Percentiles rank a stretch among this genome's conserved stretches.
Evolutionary conservation across 1,140 invertebrate species (phyloP).

Genomic region (Amyelois transitella): DNA sequence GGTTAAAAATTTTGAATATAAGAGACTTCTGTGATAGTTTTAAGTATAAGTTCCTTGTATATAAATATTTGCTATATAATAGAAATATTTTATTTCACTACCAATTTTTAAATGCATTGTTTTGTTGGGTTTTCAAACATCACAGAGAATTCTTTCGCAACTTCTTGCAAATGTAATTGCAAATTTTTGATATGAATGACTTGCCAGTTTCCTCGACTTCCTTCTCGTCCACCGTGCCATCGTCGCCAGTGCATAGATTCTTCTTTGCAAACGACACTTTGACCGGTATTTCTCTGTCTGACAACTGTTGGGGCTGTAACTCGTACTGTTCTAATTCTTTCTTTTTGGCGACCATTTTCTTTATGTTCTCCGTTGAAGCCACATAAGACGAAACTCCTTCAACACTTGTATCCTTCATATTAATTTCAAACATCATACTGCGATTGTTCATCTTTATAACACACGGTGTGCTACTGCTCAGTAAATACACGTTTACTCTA

Average conservation of each 20-base stretch:
- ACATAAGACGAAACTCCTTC: conserved; percentile 18
- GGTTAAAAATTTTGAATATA: too few relatives aligned
- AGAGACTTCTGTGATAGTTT: too few relatives aligned
- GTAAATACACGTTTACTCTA: conserved; percentile 35
- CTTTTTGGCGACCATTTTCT: conserved; percentile 41
- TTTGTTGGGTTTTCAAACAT: neutral
- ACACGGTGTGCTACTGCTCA: conserved; percentile 28
- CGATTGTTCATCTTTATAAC: conserved; percentile 45
- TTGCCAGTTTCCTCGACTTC: conserved; percentile 21
- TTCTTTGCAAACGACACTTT: conserved; percentile 50
- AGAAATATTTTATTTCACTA: conserved; percentile 18
- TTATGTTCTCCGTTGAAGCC: conserved; percentile 52
- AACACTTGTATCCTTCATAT: conserved; percentile 29
- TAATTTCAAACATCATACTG: conserved; percentile 49
- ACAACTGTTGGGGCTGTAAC: conserved; percentile 15
- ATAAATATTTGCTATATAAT: conserved; percentile 10
- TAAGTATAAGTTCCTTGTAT: too few relatives aligned
- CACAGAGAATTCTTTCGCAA: conserved; percentile 30
- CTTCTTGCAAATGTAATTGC: conserved; percentile 53
- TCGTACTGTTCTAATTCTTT: conserved; percentile 37
- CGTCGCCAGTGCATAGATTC: conserved; percentile 25
- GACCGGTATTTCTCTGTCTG: conserved; percentile 51
- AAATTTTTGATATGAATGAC: conserved; percentile 53
- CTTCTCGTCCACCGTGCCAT: conserved; percentile 10
- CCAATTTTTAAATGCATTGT: neutral